A percentile compares a stretch with the other conserved stretches of the same genome.
Evolutionary conservation across 2,797 vertebrate species (phyloP).

Genomic region (Sebastes miniatus): DNA sequence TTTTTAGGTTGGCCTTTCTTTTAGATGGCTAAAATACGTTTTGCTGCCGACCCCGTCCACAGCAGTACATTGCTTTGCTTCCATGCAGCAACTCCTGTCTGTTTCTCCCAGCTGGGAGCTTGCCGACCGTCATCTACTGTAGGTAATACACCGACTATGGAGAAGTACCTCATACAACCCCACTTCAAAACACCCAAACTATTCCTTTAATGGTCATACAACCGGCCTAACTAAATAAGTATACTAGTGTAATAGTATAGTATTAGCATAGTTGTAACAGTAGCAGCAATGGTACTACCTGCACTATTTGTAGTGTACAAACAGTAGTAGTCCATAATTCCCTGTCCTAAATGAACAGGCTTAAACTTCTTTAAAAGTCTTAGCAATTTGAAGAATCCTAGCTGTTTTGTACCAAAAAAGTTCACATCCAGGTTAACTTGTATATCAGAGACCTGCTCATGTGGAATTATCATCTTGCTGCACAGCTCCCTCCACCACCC

Average conservation of each 20-base stretch:
- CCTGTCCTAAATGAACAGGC: neutral
- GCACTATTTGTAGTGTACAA: neutral
- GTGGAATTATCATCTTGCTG: conserved; percentile 24
- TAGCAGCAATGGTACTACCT: neutral
- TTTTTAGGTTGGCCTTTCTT: too few relatives aligned
- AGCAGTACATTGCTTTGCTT: too few relatives aligned
- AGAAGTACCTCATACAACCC: too few relatives aligned
- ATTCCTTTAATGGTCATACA: neutral
- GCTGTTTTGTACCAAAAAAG: neutral
- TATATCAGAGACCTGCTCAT: conserved; percentile 13
- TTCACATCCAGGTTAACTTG: conserved; percentile 21
- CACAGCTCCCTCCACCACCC: conserved; percentile 22
- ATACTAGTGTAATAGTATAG: neutral
- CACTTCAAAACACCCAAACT: too few relatives aligned
- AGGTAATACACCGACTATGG: too few relatives aligned
- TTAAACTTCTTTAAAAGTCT: neutral
- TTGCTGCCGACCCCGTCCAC: too few relatives aligned
- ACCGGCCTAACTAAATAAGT: neutral
- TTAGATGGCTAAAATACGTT: too few relatives aligned
- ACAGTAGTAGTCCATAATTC: neutral
- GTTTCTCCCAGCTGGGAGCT: too few relatives aligned
- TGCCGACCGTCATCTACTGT: too few relatives aligned
- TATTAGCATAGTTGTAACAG: neutral
- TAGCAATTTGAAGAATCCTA: neutral
- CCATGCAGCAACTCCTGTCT: too few relatives aligned